Percentiles rank a stretch among this genome's conserved stretches.
phyloP scores from a whole-genome alignment of 2,888 invertebrate genomes.

The Aelia acuminata region DNA sequence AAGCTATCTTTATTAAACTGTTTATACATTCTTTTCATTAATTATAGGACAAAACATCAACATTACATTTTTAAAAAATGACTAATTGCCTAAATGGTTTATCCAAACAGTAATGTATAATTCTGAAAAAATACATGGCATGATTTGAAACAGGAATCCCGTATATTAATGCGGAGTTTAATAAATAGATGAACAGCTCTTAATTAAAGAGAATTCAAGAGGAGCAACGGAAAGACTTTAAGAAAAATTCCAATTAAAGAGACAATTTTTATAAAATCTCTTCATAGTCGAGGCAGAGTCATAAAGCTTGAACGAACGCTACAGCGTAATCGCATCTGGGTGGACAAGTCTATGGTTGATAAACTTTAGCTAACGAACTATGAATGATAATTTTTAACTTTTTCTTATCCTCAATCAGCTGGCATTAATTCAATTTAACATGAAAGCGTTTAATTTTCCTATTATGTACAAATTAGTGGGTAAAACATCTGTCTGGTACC shows the following conservation, averaged over 20 bases:
- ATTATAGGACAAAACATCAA: no score
- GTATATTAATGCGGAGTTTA: neutral
- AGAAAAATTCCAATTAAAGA: neutral
- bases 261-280: neutral
- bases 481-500: neutral
- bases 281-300: neutral
- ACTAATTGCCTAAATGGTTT: no score
- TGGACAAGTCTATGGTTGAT: neutral
- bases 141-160: neutral
- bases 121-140: neutral
- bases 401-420: neutral
- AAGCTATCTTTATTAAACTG: no score
- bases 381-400: neutral
- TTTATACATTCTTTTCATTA: no score
- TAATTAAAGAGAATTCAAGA: neutral
- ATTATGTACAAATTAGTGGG: neutral
- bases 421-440: neutral
- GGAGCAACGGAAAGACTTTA: neutral
- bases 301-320: slow-evolving; percentile 24
- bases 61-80: no score
- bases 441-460: neutral
- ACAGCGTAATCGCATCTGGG: neutral
- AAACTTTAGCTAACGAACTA: slow-evolving; percentile 20
- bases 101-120: neutral
- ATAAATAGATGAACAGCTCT: neutral